phyloP scores from a whole-genome alignment of 1,140 invertebrate genomes.

The Neotoxoptera formosana region DNA sequence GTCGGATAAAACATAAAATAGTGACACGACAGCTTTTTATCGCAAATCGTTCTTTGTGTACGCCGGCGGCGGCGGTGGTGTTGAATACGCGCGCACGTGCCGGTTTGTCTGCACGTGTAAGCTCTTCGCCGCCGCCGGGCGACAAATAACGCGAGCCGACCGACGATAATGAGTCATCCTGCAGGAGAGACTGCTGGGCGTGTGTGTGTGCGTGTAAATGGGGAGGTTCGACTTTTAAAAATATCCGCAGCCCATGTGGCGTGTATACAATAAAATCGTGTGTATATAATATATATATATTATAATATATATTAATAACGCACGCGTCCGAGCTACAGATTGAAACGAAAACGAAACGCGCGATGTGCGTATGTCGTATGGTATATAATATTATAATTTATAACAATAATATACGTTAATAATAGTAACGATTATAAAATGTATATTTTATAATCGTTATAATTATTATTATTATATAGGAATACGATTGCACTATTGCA shows the following conservation, averaged over 20 bases:
- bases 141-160: slow-evolving; percentile 48
- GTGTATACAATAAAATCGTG: background rate
- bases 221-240: slow-evolving; percentile 40
- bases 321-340: background rate
- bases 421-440: no score
- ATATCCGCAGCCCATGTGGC: slow-evolving; percentile 8
- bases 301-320: background rate
- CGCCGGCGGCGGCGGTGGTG: slow-evolving; percentile 1
- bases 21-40: slow-evolving; percentile 46
- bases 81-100: slow-evolving; percentile 44
- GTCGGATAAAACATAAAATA: slow-evolving; percentile 15
- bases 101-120: slow-evolving; percentile 54
- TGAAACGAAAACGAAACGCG: background rate
- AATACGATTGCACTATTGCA: no score
- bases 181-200: background rate
- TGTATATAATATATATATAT: background rate
- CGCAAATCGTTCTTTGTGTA: slow-evolving; percentile 38
- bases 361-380: background rate
- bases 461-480: no score
- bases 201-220: slow-evolving; percentile 4
- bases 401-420: no score
- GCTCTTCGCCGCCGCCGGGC: slow-evolving; percentile 40
- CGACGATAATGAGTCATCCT: slow-evolving; percentile 49
- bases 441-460: no score
- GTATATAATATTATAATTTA: no score